Conservation (phyloP, 2,888 invertebrate species). For the Hedychridium roseum region DNA sequence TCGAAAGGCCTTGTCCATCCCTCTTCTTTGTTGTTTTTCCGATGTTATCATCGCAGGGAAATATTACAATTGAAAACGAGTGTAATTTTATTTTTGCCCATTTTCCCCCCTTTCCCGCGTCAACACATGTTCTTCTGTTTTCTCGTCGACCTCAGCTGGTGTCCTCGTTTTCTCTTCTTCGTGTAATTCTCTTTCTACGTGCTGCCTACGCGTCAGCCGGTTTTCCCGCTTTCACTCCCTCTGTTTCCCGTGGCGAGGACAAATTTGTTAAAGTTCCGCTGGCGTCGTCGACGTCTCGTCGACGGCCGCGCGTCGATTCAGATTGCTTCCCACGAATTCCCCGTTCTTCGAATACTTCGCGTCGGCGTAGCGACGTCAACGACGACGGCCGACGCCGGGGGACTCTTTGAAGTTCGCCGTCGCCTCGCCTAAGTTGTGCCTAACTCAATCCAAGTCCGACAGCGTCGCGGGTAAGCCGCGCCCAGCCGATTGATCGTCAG, state of each 20-base stretch:
- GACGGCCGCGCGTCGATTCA: conserved; percentile 29
- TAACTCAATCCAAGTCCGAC: conserved; percentile 34
- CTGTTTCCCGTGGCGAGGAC: no score
- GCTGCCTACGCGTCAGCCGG: no score
- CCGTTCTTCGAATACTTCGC: conserved; percentile 47
- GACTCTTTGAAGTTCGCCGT: conserved; percentile 32
- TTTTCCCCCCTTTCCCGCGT: conserved; percentile 8
- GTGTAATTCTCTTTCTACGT: conserved; percentile 2
- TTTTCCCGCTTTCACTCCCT: conserved; percentile 10
- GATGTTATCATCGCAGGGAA: no score
- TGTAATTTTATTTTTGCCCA: no score
- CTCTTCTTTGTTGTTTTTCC: conserved; percentile 1
- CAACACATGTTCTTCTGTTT: conserved; percentile 21
- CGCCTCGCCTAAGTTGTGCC: conserved; percentile 24
- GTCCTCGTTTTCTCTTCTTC: not conserved
- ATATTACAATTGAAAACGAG: no score
- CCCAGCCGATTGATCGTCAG: no score
- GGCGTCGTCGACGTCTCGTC: conserved; percentile 4
- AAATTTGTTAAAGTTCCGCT: not conserved
- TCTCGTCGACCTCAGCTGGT: conserved; percentile 17
- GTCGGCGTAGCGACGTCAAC: conserved; percentile 20
- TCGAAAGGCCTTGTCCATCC: conserved; percentile 24
- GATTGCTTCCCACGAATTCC: conserved; percentile 39
- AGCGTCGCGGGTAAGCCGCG: no score
- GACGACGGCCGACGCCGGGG: no score